Percentiles rank a stretch among this genome's conserved stretches.
Evolutionary conservation across 2,797 vertebrate genomes (phyloP).

Genomic region (Triplophysa bombifrons): DNA sequence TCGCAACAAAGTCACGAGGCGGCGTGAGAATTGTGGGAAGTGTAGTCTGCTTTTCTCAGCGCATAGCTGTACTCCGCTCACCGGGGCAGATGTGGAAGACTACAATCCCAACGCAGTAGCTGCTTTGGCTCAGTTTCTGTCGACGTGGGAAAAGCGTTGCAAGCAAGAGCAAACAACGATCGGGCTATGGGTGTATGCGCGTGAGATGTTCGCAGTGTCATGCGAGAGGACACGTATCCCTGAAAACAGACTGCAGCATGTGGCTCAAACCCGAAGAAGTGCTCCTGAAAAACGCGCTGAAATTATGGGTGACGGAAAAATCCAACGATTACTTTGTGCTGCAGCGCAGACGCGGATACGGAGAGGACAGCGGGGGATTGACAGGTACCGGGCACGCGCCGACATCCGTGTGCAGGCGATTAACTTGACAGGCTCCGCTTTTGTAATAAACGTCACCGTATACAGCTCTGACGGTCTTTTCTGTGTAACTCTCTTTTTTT

Average conservation of each 20-base stretch:
- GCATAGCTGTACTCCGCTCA: fast-evolving
- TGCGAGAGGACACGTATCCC: slow-evolving; percentile 59
- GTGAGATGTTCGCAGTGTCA: slow-evolving; percentile 65
- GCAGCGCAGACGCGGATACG: slow-evolving; percentile 90
- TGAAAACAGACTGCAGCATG: slow-evolving; percentile 73
- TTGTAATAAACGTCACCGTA: not conserved
- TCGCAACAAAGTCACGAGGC: slow-evolving; percentile 1
- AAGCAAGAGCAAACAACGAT: slow-evolving; percentile 72
- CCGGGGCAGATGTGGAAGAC: slow-evolving; percentile 60
- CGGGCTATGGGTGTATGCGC: slow-evolving; percentile 67
- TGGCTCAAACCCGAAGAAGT: slow-evolving; percentile 97
- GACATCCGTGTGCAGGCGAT: slow-evolving; percentile 10
- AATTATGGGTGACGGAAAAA: slow-evolving; percentile 92
- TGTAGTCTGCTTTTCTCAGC: slow-evolving; percentile 57
- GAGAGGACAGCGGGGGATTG: slow-evolving; percentile 89
- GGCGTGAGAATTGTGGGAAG: slow-evolving; percentile 61
- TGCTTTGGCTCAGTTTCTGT: slow-evolving; percentile 72
- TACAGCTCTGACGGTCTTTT: not conserved
- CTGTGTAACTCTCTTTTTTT: not conserved
- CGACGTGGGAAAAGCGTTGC: slow-evolving; percentile 79
- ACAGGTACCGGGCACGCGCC: slow-evolving; percentile 79
- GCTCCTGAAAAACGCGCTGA: slow-evolving; percentile 93
- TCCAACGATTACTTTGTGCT: slow-evolving; percentile 93
- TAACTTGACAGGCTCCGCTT: not conserved
- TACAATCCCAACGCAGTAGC: slow-evolving; percentile 77